phyloP scores from a whole-genome alignment of 2,888 invertebrate genomes.

The Lasioglossum calceatum region DNA sequence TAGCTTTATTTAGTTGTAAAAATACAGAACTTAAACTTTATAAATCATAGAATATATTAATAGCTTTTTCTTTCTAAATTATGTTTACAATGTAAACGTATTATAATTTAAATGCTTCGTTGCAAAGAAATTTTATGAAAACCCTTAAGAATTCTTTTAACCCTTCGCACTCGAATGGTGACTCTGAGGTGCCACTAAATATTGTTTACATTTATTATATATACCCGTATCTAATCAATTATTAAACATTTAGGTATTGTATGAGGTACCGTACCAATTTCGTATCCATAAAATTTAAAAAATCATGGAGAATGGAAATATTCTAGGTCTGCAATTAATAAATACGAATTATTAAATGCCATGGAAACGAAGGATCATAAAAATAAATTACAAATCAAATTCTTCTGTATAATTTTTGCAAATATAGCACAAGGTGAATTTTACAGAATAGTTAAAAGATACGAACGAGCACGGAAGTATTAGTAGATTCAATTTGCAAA shows the following conservation, averaged over 20 bases:
- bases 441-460: background rate
- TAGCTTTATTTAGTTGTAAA: background rate
- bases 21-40: background rate
- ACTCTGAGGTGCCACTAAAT: no score
- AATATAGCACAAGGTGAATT: background rate
- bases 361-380: background rate
- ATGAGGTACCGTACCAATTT: no score
- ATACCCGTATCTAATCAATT: no score
- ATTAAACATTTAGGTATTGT: no score
- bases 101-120: background rate
- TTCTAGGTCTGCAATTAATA: no score
- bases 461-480: background rate
- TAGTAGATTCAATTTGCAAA: background rate
- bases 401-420: background rate
- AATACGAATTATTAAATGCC: background rate
- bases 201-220: no score
- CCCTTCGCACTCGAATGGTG: no score
- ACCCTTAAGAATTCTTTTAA: no score
- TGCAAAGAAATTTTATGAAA: no score
- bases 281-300: no score
- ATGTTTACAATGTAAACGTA: background rate
- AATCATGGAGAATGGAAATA: no score
- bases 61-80: background rate
- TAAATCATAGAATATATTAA: background rate
- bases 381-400: background rate